Evolutionary conservation across 2,113 vertebrate species (phyloP).

Genomic region (Eretmochelys imbricata): DNA sequence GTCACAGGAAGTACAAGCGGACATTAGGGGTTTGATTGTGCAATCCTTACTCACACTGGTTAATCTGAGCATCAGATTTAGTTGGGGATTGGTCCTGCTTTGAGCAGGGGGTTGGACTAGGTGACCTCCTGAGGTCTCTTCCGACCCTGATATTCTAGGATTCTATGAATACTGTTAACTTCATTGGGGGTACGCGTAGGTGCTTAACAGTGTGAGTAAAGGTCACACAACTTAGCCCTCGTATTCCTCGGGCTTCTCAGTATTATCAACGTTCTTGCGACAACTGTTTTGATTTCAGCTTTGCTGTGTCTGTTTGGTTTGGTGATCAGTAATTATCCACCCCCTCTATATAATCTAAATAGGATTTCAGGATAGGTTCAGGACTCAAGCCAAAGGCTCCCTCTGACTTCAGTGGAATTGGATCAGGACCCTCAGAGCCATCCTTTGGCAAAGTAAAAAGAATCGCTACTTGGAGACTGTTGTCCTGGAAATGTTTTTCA

Average conservation of each 20-base stretch:
- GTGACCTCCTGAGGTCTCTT: no score
- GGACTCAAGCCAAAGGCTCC: not conserved
- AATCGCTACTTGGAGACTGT: not conserved
- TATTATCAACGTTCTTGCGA: rapidly evolving
- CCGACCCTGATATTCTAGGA: no score
- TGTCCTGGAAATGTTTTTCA: not conserved
- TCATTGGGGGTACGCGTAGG: not conserved
- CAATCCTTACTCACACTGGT: not conserved
- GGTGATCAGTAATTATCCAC: not conserved
- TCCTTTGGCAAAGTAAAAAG: not conserved
- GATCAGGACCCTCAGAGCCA: not conserved
- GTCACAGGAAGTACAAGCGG: not conserved
- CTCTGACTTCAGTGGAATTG: not conserved
- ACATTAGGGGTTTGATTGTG: not conserved
- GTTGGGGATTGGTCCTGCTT: no score
- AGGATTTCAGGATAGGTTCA: not conserved
- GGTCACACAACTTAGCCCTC: not conserved
- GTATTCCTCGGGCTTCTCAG: rapidly evolving
- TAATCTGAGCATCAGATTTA: not conserved
- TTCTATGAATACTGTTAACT: not conserved
- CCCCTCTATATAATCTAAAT: rapidly evolving
- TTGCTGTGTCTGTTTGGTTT: rapidly evolving
- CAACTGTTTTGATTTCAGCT: rapidly evolving
- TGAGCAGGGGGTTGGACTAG: no score
- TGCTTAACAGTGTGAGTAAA: not conserved